Evolutionary conservation across 1,140 invertebrate genomes (phyloP), one percentile per base, ranked within the genome.

Genomic region (Drosophila grimshawi): DNA sequence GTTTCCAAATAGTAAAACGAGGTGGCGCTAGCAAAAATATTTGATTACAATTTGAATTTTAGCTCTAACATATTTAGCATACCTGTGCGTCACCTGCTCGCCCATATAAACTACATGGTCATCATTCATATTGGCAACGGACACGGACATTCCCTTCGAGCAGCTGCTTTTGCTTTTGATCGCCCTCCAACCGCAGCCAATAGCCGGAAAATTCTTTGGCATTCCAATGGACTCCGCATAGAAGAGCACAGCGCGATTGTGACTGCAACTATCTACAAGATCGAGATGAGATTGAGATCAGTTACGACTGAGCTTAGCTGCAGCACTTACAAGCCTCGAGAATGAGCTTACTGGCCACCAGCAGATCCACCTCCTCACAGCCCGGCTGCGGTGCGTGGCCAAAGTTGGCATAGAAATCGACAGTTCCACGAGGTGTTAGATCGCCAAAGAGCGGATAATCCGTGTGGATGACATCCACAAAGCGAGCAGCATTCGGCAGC

Each of bases 351-450:
- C 91, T 92, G 51, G 86, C 86, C 0, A 83, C 62, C 19, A 91
- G 41, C 27, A 92, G 51, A 61, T 92, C 91, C 49, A 90, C 71
- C 35, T 90, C 74, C 37, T 86, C 85, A 60, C 96, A 96, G 4
- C 96, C 96, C 0, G 95, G 95, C 80, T 96, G 96, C 3, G 94
- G 91, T 4, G 92, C 88, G 3, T 80, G 90, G 0, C 94, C 94
- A 59, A 94, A 94, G 81, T 95, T 95, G 1, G 95, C 95, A 93
- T 94, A 96, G 69, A 95, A 94, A 70, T 96, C 95, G 2, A 93
- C 93, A 1, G 94, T 93, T 2, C 95, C 95, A 0, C 94, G 85
- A 0, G 94, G 91, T 2, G 92, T 81, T 19, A 92, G 91, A 53
- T 94, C 94, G 0, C 94, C 95, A 64, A 95, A 94, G 63, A 94